Percentiles rank a stretch among this genome's conserved stretches.
These are phyloP conservation scores for Capreolus pygargus DNA, from an alignment of 2,113 vertebrate species.

Conservation along the genomic window DNA sequence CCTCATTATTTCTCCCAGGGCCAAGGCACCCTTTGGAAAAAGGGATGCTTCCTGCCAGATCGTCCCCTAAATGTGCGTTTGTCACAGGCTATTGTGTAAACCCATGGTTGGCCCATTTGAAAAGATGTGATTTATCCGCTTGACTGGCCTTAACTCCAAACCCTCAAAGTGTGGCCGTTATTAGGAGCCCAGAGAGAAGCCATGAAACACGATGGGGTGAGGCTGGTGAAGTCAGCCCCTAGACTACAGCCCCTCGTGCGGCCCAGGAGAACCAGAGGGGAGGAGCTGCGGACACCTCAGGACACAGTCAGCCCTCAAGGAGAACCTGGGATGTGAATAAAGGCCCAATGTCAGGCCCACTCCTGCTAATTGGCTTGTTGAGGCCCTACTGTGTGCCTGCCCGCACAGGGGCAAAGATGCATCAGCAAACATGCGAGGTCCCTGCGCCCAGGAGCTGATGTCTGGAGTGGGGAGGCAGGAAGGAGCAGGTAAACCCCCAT, in stretches of 20 bases:
- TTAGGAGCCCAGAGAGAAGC: slow-evolving; percentile 38
- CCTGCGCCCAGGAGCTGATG: neutral
- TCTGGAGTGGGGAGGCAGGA: neutral
- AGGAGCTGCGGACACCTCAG: neutral
- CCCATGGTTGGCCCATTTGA: slow-evolving; percentile 68
- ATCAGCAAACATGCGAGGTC: fast-evolving
- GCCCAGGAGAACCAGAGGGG: fast-evolving
- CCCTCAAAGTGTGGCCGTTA: slow-evolving; percentile 65
- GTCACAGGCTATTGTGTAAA: slow-evolving; percentile 77
- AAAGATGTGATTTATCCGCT: slow-evolving; percentile 75
- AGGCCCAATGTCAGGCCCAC: neutral
- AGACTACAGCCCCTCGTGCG: neutral
- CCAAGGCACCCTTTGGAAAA: slow-evolving; percentile 54
- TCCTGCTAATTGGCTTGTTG: neutral
- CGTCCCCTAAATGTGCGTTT: slow-evolving; percentile 69
- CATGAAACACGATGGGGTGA: slow-evolving; percentile 50
- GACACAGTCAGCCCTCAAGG: fast-evolving
- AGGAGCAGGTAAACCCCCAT: neutral
- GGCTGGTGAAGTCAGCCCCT: slow-evolving; percentile 45
- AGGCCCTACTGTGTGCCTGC: neutral
- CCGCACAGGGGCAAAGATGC: fast-evolving
- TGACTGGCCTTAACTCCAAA: slow-evolving; percentile 76
- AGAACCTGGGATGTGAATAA: fast-evolving
- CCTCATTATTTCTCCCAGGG: slow-evolving; percentile 51
- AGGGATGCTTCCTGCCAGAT: slow-evolving; percentile 75